A percentile compares a stretch with the other conserved stretches of the same genome.
phyloP scores from a whole-genome alignment of 2,113 vertebrate species.

The Myanophis thanlyinensis region DNA sequence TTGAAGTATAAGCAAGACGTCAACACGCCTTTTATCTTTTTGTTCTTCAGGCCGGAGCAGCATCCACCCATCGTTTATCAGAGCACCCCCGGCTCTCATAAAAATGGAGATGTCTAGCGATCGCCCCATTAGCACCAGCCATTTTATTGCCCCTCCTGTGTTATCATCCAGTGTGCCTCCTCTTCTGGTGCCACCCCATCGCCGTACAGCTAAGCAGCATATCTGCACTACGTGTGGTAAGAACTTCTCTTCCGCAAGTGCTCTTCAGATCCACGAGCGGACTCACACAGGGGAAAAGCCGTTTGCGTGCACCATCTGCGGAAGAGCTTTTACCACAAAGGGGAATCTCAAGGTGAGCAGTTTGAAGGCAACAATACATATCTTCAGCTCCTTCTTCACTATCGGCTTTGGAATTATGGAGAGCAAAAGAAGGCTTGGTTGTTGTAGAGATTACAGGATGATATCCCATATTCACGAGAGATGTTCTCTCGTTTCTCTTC shows the following conservation, averaged over 20 bases:
- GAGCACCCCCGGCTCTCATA: slow-evolving; percentile 82
- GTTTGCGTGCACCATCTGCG: slow-evolving; percentile 91
- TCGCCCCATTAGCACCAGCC: slow-evolving; percentile 71
- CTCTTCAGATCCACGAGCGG: slow-evolving; percentile 95
- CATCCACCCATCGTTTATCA: slow-evolving; percentile 75
- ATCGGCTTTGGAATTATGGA: not conserved
- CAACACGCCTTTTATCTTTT: not conserved
- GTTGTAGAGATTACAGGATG: not conserved
- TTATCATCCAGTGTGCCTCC: slow-evolving; percentile 78
- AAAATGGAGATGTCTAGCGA: slow-evolving; percentile 90
- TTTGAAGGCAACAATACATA: not conserved
- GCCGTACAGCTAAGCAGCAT: slow-evolving; percentile 89
- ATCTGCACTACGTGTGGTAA: slow-evolving; percentile 87
- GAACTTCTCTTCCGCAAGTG: slow-evolving; percentile 96
- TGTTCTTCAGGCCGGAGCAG: slow-evolving; percentile 74
- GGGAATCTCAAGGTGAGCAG: slow-evolving; percentile 91
- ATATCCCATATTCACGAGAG: not conserved
- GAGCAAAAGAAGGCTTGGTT: no score
- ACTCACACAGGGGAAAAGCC: slow-evolving; percentile 98
- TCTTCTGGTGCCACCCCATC: slow-evolving; percentile 71
- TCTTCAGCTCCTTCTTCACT: not conserved
- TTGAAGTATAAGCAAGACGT: rapidly evolving
- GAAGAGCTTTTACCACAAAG: slow-evolving; percentile 95
- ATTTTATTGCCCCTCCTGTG: slow-evolving; percentile 79
- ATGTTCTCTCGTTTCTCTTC: not conserved